These are phyloP conservation scores for Mylabris phalerata DNA, from an alignment of 1,140 invertebrate genomes.

Conservation along the genomic window DNA sequence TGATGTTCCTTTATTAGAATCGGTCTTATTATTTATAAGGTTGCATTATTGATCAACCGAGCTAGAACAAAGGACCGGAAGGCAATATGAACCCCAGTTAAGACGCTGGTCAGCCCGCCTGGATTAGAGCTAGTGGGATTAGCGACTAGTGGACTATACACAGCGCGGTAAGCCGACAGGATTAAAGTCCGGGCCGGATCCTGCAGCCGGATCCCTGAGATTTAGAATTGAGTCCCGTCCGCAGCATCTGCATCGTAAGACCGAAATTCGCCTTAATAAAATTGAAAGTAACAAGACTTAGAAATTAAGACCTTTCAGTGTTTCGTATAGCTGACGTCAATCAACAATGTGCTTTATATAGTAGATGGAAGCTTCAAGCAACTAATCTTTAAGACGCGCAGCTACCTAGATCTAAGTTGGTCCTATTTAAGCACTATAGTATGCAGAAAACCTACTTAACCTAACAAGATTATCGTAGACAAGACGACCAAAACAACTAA, in stretches of 20 bases:
- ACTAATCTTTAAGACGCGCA: conserved; percentile 55
- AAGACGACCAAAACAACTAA: conserved; percentile 40
- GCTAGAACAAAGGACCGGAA: conserved; percentile 40
- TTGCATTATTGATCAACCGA: conserved; percentile 43
- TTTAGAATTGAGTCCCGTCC: conserved; percentile 30
- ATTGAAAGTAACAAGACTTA: conserved; percentile 40
- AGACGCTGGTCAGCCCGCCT: conserved; percentile 43
- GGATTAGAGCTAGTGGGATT: conserved; percentile 42
- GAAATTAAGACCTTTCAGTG: conserved; percentile 23
- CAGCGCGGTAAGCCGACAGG: conserved; percentile 41
- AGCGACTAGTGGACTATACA: conserved; percentile 43
- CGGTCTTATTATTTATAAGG: conserved; percentile 43
- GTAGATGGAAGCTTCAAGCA: conserved; percentile 32
- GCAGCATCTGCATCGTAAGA: conserved; percentile 40
- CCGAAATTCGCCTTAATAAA: conserved; percentile 34
- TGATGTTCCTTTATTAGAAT: conserved; percentile 32
- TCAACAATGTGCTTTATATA: conserved; percentile 31
- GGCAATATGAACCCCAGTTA: conserved; percentile 42
- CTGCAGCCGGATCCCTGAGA: conserved; percentile 37
- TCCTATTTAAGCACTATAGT: conserved; percentile 51
- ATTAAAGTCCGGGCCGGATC: conserved; percentile 39
- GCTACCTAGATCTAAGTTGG: conserved; percentile 31
- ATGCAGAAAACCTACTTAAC: conserved; percentile 60
- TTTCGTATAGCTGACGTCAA: conserved; percentile 22
- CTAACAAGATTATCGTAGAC: conserved; percentile 60